phyloP scores from a whole-genome alignment of 2,888 invertebrate species.

The Andrena bucephala region DNA sequence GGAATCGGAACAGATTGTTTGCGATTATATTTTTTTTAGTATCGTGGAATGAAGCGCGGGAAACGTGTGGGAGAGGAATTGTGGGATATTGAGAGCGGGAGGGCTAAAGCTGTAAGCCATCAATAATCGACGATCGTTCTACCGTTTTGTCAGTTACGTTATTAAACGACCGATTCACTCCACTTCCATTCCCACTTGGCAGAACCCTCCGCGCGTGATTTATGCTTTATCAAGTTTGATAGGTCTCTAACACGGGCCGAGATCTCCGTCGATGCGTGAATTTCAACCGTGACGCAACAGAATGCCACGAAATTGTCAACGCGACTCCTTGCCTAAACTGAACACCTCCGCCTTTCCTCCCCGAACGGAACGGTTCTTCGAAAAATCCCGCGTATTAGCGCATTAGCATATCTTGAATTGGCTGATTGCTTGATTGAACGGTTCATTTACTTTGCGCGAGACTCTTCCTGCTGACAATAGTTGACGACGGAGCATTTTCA shows the following conservation, averaged over 20 bases:
- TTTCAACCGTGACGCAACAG: slow-evolving; percentile 59
- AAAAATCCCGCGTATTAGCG: background rate
- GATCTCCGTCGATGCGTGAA: slow-evolving; percentile 65
- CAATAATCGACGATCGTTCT: slow-evolving; percentile 53
- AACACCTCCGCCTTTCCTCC: background rate
- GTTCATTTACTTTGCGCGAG: background rate
- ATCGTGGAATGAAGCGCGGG: background rate
- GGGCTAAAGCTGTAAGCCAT: slow-evolving; percentile 16
- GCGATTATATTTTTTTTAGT: no score
- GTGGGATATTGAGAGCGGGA: background rate
- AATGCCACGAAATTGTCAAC: slow-evolving; percentile 15
- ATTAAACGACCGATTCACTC: slow-evolving; percentile 69
- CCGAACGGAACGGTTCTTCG: background rate
- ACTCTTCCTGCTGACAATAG: background rate
- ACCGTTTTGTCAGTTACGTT: slow-evolving; percentile 62
- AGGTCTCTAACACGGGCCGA: slow-evolving; percentile 65
- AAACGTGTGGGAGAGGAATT: background rate
- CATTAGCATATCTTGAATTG: background rate
- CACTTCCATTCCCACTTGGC: slow-evolving; percentile 68
- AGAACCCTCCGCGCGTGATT: slow-evolving; percentile 70
- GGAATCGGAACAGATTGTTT: no score
- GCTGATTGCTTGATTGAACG: background rate
- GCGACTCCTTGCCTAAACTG: background rate
- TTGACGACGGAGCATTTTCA: background rate
- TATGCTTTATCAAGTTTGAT: slow-evolving; percentile 71